Evolutionary conservation across 2,888 invertebrate species (phyloP), one percentile per base, ranked within the genome.

Genomic region (Drosophila pegasa): DNA sequence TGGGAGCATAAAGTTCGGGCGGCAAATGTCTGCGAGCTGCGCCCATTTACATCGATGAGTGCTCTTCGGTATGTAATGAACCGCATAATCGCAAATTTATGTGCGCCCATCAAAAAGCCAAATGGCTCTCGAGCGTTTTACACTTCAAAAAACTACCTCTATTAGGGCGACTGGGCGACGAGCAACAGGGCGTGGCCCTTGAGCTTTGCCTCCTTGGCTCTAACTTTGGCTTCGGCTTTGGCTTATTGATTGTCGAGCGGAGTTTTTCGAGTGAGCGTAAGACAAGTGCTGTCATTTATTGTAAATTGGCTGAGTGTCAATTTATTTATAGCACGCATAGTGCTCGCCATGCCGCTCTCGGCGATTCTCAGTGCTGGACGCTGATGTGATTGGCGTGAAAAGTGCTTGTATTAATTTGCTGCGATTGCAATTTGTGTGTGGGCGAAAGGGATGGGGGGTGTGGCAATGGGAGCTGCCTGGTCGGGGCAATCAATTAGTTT

Each of bases 11-110:
- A 33, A 56, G 12, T 8, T 16, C n/a, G 6, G n/a, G 3, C 12
- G 10, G 2, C 10, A 12, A 29, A 45, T 29, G 29, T 45, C 20
- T 29, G 55, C 16, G 12, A 29, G 51, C 38, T 52, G 45, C 29
- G 55, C 40, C 60, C 59, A 48, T 51, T 59, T 59, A 47, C 59
- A 47, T 35, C 33, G 43, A 68, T 47, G 68, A 40, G 67, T 33
- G 67, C 68, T 66, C 75, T 52, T 60, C 52, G 60, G 48, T 60
- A 76, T 66, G 70, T 76, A 79, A 82, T 79, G 83, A 76, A 60
- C 64, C 70, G 80, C 72, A 79, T 80, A 79, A 79, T 79, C 80
- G 79, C 37, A 80, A 82, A 79, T 79, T 79, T 82, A 82, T 79
- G 83, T 69, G 66, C 66, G 69, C 57, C 78, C 76, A 78, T 77